Evolutionary conservation across 2,113 vertebrate species (phyloP), one percentile per base, ranked within the genome.

Genomic region (Raja brachyura): DNA sequence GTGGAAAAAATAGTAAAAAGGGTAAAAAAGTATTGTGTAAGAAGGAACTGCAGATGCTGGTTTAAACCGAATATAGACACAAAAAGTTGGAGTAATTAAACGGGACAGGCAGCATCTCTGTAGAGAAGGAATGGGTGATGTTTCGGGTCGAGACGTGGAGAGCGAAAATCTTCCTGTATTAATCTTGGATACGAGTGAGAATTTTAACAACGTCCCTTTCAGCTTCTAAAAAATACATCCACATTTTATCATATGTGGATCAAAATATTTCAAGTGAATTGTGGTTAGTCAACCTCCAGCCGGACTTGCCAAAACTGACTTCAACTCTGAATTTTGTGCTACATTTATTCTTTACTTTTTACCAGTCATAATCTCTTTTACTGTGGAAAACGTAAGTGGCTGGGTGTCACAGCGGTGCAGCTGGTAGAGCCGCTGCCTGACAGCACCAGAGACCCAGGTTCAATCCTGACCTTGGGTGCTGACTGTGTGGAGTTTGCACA

Each of bases 251-350:
- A 7, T n/a, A 61, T 13, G 22, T 28, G 61, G 83, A 86, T 28
- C 83, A 86, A 86, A 86, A 86, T 86, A 63, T 86, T 86, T 31
- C 14, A 86, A 59, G 83, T 63, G 59, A 88, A 18, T 66, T 66
- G 28, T 16, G 59, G 28, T 88, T 33, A 63, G 83, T 18, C 59
- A 4, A 33, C 63, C 28, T 66, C 61, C 16, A 66, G 20, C 59
- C 7, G 10, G n/a, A 18, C 59, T 66, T 59, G 63, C 61, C 83
- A 16, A 88, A 88, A 16, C 10, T 31, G 56, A 63, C 13, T 63
- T 88, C 7, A 88, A 59, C 28, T 88, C 83, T 86, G 83, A 86
- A 61, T 59, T 61, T 86, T 86, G 13, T 63, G n/a, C 56, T 5
- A n/a, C 61, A 11, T 63, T n/a, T n/a, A 85, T 85, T 28, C 22